Percentiles rank a stretch among this genome's conserved stretches.
Conservation (phyloP, 2,888 invertebrate species). For the Heliconius cydno region DNA sequence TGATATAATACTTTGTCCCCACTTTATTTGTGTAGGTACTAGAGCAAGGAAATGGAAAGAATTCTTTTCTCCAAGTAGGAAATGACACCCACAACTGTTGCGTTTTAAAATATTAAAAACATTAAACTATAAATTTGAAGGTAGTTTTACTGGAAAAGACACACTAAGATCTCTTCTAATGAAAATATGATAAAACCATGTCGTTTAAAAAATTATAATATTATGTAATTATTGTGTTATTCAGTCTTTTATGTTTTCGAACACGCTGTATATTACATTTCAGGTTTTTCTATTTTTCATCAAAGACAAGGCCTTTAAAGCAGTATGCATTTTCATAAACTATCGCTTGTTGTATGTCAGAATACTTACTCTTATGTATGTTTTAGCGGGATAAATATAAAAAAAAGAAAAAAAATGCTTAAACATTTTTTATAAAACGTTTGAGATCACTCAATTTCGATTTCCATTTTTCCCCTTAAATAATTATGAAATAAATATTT, state of each 20-base stretch:
- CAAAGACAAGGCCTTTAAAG: conserved; percentile 7
- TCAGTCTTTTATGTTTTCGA: neutral
- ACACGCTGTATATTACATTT: neutral
- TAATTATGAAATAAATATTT: too few relatives aligned
- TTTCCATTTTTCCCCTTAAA: too few relatives aligned
- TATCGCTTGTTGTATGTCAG: neutral
- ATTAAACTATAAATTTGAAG: too few relatives aligned
- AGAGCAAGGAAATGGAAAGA: too few relatives aligned
- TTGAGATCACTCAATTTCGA: neutral
- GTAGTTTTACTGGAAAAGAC: too few relatives aligned
- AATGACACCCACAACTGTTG: too few relatives aligned
- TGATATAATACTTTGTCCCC: too few relatives aligned
- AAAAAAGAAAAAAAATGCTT: neutral
- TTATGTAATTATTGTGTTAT: neutral
- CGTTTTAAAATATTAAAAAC: too few relatives aligned
- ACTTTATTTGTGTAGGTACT: too few relatives aligned
- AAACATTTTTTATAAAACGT: neutral
- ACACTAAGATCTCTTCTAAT: neutral
- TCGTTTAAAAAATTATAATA: too few relatives aligned
- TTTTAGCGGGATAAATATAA: neutral
- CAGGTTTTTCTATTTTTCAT: conserved; percentile 16
- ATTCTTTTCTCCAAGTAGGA: too few relatives aligned
- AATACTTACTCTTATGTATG: neutral
- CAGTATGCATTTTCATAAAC: conserved; percentile 7
- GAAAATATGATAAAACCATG: neutral